phyloP scores from a whole-genome alignment of 1,140 invertebrate species.

The Penaeus indicus region DNA sequence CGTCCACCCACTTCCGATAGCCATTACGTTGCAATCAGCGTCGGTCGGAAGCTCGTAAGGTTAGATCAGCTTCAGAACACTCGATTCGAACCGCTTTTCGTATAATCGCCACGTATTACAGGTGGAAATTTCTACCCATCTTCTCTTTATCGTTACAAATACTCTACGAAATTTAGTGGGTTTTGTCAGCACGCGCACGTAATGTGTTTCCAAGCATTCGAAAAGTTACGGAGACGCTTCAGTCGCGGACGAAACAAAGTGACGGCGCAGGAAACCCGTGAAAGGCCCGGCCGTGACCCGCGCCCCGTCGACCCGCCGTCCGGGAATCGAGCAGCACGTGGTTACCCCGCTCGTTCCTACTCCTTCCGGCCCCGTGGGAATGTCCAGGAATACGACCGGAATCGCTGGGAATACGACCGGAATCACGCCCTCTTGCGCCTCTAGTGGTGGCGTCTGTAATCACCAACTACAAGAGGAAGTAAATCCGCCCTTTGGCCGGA shows the following conservation, averaged over 20 bases:
- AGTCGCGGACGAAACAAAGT: slow-evolving; percentile 30
- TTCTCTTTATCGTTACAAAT: too few relatives aligned
- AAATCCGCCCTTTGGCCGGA: background rate
- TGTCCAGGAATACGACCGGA: background rate
- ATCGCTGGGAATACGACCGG: background rate
- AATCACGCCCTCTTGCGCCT: background rate
- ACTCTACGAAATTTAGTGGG: too few relatives aligned
- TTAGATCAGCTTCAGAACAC: background rate
- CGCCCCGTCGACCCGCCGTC: slow-evolving; percentile 13
- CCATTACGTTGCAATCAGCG: slow-evolving; percentile 57
- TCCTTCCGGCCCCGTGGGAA: slow-evolving; percentile 57
- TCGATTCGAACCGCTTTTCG: background rate
- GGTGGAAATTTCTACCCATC: too few relatives aligned
- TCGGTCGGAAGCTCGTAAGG: slow-evolving; percentile 36
- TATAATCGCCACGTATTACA: too few relatives aligned
- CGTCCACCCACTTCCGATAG: slow-evolving; percentile 61
- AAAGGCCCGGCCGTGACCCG: slow-evolving; percentile 26
- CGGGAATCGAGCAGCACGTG: slow-evolving; percentile 33
- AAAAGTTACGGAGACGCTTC: too few relatives aligned
- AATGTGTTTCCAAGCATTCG: too few relatives aligned
- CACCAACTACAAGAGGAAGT: too few relatives aligned
- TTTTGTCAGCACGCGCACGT: too few relatives aligned
- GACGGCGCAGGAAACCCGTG: background rate
- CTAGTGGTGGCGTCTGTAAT: slow-evolving; percentile 1
- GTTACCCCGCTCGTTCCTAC: slow-evolving; percentile 45